phyloP scores from a whole-genome alignment of 2,113 vertebrate species.

The Toxotes jaculatrix region DNA sequence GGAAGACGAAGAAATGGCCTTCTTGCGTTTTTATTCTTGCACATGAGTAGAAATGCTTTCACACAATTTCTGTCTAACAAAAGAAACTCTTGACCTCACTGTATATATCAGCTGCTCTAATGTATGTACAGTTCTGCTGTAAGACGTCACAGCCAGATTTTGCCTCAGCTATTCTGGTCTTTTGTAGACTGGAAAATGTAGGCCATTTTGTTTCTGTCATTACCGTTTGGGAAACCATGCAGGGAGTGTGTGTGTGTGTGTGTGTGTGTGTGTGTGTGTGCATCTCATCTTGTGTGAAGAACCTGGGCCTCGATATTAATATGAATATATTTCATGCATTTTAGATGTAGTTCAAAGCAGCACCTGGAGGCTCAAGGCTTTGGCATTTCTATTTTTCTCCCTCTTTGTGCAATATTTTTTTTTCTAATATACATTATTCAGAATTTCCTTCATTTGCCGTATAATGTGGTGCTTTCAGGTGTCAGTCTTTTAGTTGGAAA shows the following conservation, averaged over 20 bases:
- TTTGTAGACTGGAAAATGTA: constrained; percentile 54
- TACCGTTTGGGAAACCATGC: constrained; percentile 52
- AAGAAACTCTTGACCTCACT: constrained; percentile 25
- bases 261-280: neutral
- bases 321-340: constrained; percentile 65
- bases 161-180: constrained; percentile 33
- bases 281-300: constrained; percentile 37
- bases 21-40: neutral
- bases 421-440: constrained; percentile 53
- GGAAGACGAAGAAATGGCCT: neutral
- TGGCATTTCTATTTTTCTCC: constrained; percentile 16
- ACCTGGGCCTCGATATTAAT: constrained; percentile 56
- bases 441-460: constrained; percentile 40
- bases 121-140: constrained; percentile 4
- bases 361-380: constrained; percentile 47
- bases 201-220: constrained; percentile 66
- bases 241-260: neutral
- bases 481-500: neutral
- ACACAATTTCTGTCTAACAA: neutral
- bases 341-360: constrained; percentile 73
- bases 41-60: neutral
- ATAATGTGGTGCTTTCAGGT: constrained; percentile 47
- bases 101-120: constrained; percentile 15
- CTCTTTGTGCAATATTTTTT: constrained; percentile 48
- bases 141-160: constrained; percentile 14